A percentile compares a stretch with the other conserved stretches of the same genome.
These are phyloP conservation scores for Burhinus oedicnemus DNA, from an alignment of 2,113 vertebrate genomes.

Conservation along the genomic window DNA sequence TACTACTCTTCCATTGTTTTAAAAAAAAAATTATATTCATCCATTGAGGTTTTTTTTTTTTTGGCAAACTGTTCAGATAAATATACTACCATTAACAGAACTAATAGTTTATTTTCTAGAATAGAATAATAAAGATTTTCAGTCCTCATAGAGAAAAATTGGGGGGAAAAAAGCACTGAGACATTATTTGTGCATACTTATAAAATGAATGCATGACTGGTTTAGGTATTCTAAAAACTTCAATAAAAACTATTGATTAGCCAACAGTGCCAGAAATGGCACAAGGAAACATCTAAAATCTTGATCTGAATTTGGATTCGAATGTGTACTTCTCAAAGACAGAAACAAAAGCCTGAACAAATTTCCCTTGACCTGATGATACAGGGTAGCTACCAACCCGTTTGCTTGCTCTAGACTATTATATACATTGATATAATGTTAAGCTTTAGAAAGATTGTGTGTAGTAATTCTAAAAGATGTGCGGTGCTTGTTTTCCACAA, in stretches of 20 bases:
- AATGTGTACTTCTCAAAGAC: not conserved
- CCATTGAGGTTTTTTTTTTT: not conserved
- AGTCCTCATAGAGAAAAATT: not conserved
- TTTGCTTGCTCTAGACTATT: not conserved
- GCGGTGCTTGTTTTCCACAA: not conserved
- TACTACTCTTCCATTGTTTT: not conserved
- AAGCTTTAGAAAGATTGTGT: not conserved
- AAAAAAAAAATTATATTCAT: not conserved
- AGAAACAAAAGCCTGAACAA: not conserved
- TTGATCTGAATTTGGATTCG: not conserved
- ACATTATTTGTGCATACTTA: not conserved
- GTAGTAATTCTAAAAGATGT: not conserved
- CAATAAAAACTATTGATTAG: not conserved
- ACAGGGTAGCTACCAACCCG: not conserved
- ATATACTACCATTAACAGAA: not conserved
- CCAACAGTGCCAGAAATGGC: not conserved
- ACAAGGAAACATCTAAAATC: not conserved
- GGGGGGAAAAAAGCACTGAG: not conserved
- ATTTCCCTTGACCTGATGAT: not conserved
- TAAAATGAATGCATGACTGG: not conserved
- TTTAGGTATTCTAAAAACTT: not conserved
- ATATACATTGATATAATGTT: not conserved
- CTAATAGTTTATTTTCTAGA: not conserved
- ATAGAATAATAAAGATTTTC: not conserved
- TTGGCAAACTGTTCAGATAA: not conserved